Evolutionary conservation across 2,888 invertebrate species (phyloP), one percentile per base, ranked within the genome.

Genomic region (Pristionchus exspectatus): DNA sequence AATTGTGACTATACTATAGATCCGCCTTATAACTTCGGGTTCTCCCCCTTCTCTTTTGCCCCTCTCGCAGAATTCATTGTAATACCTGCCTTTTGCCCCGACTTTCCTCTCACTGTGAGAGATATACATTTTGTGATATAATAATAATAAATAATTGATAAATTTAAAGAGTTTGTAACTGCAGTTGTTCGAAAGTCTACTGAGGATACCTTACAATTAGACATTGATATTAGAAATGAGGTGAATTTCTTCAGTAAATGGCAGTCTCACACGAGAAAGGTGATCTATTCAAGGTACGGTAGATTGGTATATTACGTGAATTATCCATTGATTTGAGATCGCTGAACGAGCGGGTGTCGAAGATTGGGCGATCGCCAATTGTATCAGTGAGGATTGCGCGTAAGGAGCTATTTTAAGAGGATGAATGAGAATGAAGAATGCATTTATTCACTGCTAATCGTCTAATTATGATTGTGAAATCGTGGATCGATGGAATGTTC

Each of bases 361-460:
- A 30, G 88, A 87, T 72, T 91, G 84, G 83, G 87, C 91, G 10
- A 83, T 91, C 50, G 91, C 88, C n/a, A 90, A 91, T 54, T 91
- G 91, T 44, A 91, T 91, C 89, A 89, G 89, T 54, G 90, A 89
- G 66, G 91, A 91, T 74, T 91, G 91, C 77, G 90, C n/a, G 90
- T 90, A 56, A 56, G 90, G 7, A 74, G 56, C 0, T 33, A 77
- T 38, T 44, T 16, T 38, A 7, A 44, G 44, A 44, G 44, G 44
- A 9, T 3, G 44, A 30, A 2, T 30, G 21, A 30, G 74, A 74
- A 5, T 33, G 74, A 12, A 63, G 59, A 63, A 63, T 63, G 21
- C 3, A n/a, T n/a, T n/a, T 63, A 7, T n/a, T 24, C 9, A 24
- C 74, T 83, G 21, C 50, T 83, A 30, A 44, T 81, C 44, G 24